A percentile compares a stretch with the other conserved stretches of the same genome.
phyloP scores from a whole-genome alignment of 2,797 vertebrate genomes.

The Malurus splendens region DNA sequence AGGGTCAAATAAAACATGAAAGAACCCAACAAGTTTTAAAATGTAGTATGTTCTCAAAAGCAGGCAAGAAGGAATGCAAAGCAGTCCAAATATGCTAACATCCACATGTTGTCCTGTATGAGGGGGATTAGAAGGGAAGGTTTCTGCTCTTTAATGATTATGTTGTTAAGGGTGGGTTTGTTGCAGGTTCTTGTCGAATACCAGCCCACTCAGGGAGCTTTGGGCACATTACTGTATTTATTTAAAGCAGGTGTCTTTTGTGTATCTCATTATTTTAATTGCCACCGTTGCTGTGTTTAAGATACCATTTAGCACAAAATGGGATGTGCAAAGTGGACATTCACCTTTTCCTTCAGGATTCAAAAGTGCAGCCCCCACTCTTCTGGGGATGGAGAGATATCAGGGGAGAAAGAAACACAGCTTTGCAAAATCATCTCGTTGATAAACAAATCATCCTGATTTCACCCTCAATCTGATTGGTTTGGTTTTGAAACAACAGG shows the following conservation, averaged over 20 bases:
- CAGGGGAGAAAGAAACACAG: background rate
- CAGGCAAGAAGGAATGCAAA: slow-evolving; percentile 94
- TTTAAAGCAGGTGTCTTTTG: slow-evolving; percentile 67
- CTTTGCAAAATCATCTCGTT: background rate
- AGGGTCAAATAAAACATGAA: slow-evolving; percentile 99
- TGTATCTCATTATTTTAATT: slow-evolving; percentile 55
- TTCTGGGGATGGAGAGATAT: background rate
- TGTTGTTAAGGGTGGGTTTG: slow-evolving; percentile 48
- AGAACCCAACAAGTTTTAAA: slow-evolving; percentile 98
- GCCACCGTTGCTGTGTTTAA: background rate
- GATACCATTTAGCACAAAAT: background rate
- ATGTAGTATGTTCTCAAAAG: slow-evolving; percentile 90
- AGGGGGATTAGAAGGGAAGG: slow-evolving; percentile 72
- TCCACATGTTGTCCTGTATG: slow-evolving; percentile 80
- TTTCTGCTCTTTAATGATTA: slow-evolving; percentile 68
- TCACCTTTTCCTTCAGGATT: background rate
- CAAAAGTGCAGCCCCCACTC: background rate
- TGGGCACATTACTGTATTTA: slow-evolving; percentile 35
- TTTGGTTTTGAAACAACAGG: background rate
- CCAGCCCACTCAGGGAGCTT: slow-evolving; percentile 22
- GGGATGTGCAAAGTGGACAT: background rate
- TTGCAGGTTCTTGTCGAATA: slow-evolving; percentile 2
- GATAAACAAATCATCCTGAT: background rate
- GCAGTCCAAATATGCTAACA: slow-evolving; percentile 97
- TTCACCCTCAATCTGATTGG: background rate